Evolutionary conservation across 2,888 invertebrate genomes (phyloP).

Genomic region (Lumbricus terrestris): DNA sequence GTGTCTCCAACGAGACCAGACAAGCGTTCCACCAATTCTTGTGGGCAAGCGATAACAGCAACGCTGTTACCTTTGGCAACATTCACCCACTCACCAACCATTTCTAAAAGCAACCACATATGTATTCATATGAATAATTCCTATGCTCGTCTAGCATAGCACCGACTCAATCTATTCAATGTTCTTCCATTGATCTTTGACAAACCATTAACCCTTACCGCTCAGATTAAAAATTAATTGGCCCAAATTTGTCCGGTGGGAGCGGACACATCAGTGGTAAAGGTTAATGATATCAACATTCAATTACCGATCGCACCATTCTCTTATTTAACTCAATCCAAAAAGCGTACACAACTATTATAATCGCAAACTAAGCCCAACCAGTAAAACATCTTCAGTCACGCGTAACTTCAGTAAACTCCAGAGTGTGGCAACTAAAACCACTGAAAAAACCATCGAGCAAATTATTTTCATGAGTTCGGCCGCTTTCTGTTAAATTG

Average conservation of each 20-base stretch:
- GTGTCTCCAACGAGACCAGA: neutral
- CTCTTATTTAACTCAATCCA: neutral
- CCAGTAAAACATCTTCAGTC: neutral
- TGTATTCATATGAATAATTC: neutral
- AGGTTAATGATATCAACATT: neutral
- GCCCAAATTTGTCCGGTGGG: too few relatives aligned
- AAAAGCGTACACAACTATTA: too few relatives aligned
- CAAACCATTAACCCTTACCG: neutral
- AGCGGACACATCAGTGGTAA: too few relatives aligned
- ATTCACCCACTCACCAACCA: neutral
- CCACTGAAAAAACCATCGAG: too few relatives aligned
- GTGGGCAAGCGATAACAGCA: neutral
- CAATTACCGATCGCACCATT: neutral
- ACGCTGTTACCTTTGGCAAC: neutral
- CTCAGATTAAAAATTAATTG: too few relatives aligned
- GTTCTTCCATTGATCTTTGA: neutral
- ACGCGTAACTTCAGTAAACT: neutral
- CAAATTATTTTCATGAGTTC: too few relatives aligned
- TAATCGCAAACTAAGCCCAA: neutral
- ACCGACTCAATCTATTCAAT: too few relatives aligned
- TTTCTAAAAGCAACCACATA: neutral
- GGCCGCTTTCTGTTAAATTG: too few relatives aligned
- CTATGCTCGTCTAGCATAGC: too few relatives aligned
- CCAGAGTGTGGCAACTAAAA: neutral
- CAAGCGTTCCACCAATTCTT: neutral